Conservation (phyloP, 2,797 vertebrate species). For the Varecia variegata region DNA sequence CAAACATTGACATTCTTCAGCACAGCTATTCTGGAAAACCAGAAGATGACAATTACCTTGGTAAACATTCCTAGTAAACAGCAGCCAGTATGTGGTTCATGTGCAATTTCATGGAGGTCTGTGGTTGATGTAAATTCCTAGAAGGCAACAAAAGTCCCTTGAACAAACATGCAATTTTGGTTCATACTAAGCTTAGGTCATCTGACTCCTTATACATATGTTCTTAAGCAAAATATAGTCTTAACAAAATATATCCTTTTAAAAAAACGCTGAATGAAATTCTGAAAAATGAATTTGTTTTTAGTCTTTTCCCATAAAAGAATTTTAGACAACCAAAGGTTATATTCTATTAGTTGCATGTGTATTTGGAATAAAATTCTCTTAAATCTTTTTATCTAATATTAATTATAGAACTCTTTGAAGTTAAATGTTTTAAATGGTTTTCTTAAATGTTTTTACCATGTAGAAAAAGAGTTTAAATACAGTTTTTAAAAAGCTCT, state of each 20-base stretch:
- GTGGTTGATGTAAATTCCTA: neutral
- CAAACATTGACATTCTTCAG: slow-evolving; percentile 95
- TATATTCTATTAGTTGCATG: neutral
- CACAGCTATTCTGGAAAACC: slow-evolving; percentile 97
- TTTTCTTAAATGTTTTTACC: neutral
- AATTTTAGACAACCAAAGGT: neutral
- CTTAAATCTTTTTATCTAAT: neutral
- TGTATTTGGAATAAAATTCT: neutral
- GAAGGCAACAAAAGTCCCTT: slow-evolving; percentile 3
- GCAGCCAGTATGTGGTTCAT: neutral
- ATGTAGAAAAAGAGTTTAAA: neutral
- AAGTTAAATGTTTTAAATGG: neutral
- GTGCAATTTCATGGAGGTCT: slow-evolving; percentile 32
- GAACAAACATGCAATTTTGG: slow-evolving; percentile 23
- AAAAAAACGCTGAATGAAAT: neutral
- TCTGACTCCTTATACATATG: neutral
- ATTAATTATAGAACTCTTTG: neutral
- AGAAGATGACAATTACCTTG: slow-evolving; percentile 98
- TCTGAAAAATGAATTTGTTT: neutral
- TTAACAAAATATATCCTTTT: neutral
- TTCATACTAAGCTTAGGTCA: neutral
- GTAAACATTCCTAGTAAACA: slow-evolving; percentile 84
- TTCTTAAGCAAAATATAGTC: neutral
- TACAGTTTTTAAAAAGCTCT: neutral
- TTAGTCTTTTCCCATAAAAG: neutral